Base-by-base conservation (phyloP, 2,113 vertebrate genomes). In the Grammomys surdaster region DNA sequence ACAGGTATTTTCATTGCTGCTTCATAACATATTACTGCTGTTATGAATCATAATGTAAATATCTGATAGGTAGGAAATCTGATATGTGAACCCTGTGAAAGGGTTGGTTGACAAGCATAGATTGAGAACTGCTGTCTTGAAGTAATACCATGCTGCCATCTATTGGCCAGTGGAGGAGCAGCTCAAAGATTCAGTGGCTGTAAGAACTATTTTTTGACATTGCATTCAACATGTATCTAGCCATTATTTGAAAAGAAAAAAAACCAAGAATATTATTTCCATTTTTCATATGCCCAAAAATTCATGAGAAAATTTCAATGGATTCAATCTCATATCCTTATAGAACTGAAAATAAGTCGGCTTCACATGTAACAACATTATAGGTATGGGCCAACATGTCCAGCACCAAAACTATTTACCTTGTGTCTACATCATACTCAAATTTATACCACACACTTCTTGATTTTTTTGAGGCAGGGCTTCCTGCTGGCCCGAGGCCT, bases 121-220 rank as follows among this genome's bases (percentile, higher is more conserved):
- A n/a, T 19, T 72, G 33, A 72, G 17, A 40, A 40, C 70, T 72
- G 70, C 36, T 72, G 17, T 2, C 70, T 72, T n/a, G 40, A 73
- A n/a, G 5, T 5, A 33, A 51, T 16, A 69, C 0, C 56, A 46
- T 26, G 97, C 26, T 97, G 97, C 98, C 98, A 98, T 85, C 98
- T 97, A 72, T 82, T 43, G 97, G 8, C 58, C 46, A 82, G 46
- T 11, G 3, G 40, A 95, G 77, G 46, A 65, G 95, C 63, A 87
- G 90, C 46, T 94, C 3, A 22, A 93, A 95, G 70, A 36, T 46
- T 72, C 19, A 81, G 56, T 65, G 4, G 28, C n/a, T 78, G 69
- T 16, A 58, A 96, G 84, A 33, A 91, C 11, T 94, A 75, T 73
- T 77, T 96, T 77, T 95, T 87, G 58, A 85, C 14, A 80, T 56